Base-by-base conservation (phyloP, 1,140 invertebrate species). In the Drosophila mauritiana region DNA sequence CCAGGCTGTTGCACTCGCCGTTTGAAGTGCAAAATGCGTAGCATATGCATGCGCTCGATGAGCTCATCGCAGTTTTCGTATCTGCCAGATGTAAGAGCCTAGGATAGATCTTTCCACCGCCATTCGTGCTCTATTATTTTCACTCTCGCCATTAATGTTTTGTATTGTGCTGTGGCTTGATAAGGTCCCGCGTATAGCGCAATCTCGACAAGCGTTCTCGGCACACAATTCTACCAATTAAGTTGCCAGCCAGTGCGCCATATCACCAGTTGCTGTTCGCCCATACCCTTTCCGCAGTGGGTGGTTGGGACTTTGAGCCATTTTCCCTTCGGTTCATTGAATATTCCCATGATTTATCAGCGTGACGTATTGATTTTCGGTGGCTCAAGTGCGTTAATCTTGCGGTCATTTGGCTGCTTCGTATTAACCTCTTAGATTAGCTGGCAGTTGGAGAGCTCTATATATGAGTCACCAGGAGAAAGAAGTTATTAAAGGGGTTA, bases 201-300 rank as follows among this genome's bases (percentile, higher is more conserved):
- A 82, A 82, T 82, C 80, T 82, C 39, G 64, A 74, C 80, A 68
- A 43, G 20, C 59, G 39, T 61, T 67, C 68, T 67, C 59, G 59
- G 36, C 51, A 46, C n/a, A 65, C 53, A 72, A 61, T 46, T 82
- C 58, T 43, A 53, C 46, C 34, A 63, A 79, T 79, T 74, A 69
- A 82, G 64, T 48, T 75, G 80, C 75, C 55, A 73, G 58, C 54
- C 20, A 55, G 59, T 31, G 31, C 31, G 15, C 57, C 20, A 65
- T 73, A 62, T 59, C 52, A 78, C 36, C 69, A 39, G 48, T 58
- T 42, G 52, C 55, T 80, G 17, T 58, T 34, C 31, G 37, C 20
- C 13, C 39, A 64, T 67, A 58, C 62, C 61, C 40, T 68, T 53
- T n/a, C 61, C 15, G 6, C 39, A 12, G 72, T 42, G 72, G 59